A percentile compares a stretch with the other conserved stretches of the same genome.
Conservation (phyloP, 2,113 vertebrate species). For the Glareola pratincola region DNA sequence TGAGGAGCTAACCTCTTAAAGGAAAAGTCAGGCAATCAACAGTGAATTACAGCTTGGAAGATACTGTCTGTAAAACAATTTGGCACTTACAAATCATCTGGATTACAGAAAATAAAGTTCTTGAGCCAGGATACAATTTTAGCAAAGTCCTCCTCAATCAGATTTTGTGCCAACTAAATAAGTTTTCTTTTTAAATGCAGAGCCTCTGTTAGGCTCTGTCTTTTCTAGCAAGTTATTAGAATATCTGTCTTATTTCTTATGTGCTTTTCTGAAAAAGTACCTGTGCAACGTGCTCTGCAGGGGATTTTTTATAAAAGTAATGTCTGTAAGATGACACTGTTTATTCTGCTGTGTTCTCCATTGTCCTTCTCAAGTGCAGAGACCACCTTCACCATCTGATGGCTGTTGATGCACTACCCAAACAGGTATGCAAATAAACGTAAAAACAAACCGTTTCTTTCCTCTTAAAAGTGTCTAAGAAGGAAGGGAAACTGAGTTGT, state of each 20-base stretch:
- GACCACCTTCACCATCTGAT: background rate
- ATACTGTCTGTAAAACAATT: background rate
- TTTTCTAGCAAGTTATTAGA: background rate
- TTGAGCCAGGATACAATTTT: background rate
- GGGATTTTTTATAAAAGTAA: background rate
- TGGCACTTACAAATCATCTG: background rate
- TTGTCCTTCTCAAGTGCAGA: background rate
- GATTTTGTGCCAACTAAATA: background rate
- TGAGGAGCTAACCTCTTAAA: background rate
- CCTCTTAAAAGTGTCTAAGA: background rate
- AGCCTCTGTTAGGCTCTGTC: background rate
- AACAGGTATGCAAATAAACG: background rate
- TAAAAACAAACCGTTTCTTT: background rate
- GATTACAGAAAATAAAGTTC: background rate
- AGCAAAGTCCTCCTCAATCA: background rate
- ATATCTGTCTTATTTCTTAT: background rate
- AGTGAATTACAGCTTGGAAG: background rate
- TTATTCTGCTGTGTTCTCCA: background rate
- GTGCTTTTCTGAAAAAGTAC: background rate
- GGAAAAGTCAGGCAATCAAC: background rate
- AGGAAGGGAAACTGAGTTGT: background rate
- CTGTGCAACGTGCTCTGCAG: background rate
- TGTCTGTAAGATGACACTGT: background rate
- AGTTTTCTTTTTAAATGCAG: background rate
- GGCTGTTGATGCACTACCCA: background rate